Evolutionary conservation across 2,888 invertebrate genomes (phyloP).

Genomic region (Linyphia triangularis): DNA sequence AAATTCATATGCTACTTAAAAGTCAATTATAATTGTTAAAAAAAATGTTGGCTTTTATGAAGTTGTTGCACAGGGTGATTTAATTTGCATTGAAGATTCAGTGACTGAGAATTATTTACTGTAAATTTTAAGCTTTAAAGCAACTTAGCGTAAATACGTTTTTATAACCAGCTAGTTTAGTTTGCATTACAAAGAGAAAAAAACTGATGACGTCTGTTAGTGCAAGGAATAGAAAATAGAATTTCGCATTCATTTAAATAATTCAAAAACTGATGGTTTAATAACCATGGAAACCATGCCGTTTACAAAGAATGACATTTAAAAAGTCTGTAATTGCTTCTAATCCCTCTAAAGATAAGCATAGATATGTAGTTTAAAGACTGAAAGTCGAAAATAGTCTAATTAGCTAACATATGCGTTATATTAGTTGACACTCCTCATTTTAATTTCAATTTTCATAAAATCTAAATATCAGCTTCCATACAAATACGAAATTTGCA

Average conservation of each 20-base stretch:
- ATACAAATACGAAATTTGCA: too few species aligned
- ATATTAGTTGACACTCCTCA: too few species aligned
- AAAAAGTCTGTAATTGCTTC: too few species aligned
- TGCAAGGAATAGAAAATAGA: not conserved
- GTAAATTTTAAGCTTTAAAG: not conserved
- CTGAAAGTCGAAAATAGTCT: too few species aligned
- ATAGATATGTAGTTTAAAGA: too few species aligned
- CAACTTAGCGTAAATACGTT: not conserved
- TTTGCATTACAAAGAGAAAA: not conserved
- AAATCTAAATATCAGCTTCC: too few species aligned
- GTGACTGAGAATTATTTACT: too few species aligned
- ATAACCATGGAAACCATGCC: constrained; percentile 28
- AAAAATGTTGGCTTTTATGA: not conserved
- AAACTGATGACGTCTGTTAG: constrained; percentile 14
- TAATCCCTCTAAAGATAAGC: too few species aligned
- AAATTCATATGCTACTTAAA: not conserved
- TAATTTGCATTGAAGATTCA: not conserved
- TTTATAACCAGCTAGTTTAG: not conserved
- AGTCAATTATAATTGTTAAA: not conserved
- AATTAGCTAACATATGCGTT: too few species aligned
- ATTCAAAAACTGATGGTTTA: not conserved
- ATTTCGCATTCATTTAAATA: constrained; percentile 17
- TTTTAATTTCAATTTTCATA: too few species aligned
- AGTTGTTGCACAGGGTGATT: not conserved
- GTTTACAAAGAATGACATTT: not conserved